Percentiles rank a stretch among this genome's conserved stretches.
These are phyloP conservation scores for Orchestes rusci DNA, from an alignment of 2,888 invertebrate genomes.

Conservation along the genomic window DNA sequence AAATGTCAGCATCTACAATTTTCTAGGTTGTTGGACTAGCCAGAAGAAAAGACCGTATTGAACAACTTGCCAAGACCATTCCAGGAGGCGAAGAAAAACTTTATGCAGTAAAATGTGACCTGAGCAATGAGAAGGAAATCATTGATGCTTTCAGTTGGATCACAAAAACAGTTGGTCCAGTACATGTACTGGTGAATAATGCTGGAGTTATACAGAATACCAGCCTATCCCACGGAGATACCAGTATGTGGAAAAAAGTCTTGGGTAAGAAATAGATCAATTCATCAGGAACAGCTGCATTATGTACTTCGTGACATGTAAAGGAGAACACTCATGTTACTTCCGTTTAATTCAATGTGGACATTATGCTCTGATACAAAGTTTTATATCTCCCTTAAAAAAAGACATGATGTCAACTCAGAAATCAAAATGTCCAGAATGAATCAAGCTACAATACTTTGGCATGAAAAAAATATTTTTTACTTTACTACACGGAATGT, in stretches of 20 bases:
- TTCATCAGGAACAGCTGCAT: too few species aligned
- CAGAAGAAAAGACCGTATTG: conserved; percentile 27
- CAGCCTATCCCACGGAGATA: conserved; percentile 30
- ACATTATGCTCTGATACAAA: too few species aligned
- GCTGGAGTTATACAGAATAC: conserved; percentile 33
- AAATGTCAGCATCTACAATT: too few species aligned
- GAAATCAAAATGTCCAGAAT: too few species aligned
- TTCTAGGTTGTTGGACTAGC: conserved; percentile 33
- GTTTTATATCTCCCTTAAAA: too few species aligned
- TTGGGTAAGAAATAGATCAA: conserved; percentile 30
- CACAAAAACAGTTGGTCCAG: conserved; percentile 36
- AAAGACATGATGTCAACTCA: too few species aligned
- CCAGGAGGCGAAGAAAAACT: conserved; percentile 33
- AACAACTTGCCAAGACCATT: conserved; percentile 23
- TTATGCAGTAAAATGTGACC: conserved; percentile 36
- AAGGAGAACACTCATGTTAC: too few species aligned
- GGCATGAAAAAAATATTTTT: too few species aligned
- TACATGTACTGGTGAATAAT: conserved; percentile 41
- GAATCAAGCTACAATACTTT: too few species aligned
- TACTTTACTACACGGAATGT: too few species aligned
- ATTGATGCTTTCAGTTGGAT: conserved; percentile 36
- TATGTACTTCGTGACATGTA: too few species aligned
- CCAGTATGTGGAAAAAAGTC: conserved; percentile 26
- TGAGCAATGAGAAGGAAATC: conserved; percentile 37
- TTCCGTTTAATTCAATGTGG: too few species aligned